phyloP scores from a whole-genome alignment of 2,797 vertebrate species.

The Lophius americanus region DNA sequence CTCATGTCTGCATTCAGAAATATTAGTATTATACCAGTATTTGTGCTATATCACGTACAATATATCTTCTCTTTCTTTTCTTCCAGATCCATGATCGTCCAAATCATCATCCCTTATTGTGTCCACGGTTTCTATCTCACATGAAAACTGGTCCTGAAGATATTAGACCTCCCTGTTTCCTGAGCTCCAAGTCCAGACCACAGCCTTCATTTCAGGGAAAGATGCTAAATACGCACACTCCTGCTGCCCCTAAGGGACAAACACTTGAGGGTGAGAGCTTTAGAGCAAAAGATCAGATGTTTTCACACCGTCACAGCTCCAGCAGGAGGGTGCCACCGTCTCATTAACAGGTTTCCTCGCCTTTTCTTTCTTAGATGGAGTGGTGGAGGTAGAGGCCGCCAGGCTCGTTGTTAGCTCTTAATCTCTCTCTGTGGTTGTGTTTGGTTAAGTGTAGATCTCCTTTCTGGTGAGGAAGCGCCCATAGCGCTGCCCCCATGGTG shows the following conservation, averaged over 20 bases:
- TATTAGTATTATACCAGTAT: not conserved
- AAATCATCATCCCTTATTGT: conserved; percentile 34
- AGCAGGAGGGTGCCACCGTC: conserved; percentile 24
- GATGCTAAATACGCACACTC: conserved; percentile 1
- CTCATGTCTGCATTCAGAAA: no score
- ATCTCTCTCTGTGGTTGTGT: conserved; percentile 55
- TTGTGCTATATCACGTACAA: not conserved
- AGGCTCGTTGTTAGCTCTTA: conserved; percentile 49
- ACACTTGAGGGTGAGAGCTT: conserved; percentile 60
- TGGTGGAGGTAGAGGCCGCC: conserved; percentile 48
- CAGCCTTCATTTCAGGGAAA: conserved; percentile 42
- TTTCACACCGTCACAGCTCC: conserved; percentile 37
- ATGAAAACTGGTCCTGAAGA: conserved; percentile 72
- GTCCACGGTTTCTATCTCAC: conserved; percentile 76
- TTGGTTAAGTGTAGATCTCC: conserved; percentile 63
- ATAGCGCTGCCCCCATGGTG: conserved; percentile 74
- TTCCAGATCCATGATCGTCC: conserved; percentile 45
- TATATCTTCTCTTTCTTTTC: not conserved
- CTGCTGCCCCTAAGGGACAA: conserved; percentile 31
- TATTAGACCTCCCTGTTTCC: conserved; percentile 40
- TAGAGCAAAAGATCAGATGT: conserved; percentile 47
- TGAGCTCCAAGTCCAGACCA: conserved; percentile 39
- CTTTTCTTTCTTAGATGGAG: conserved; percentile 32
- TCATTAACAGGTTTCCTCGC: conserved; percentile 44
- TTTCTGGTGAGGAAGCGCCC: conserved; percentile 59